These are phyloP conservation scores for Oedothorax gibbosus DNA, from an alignment of 1,140 invertebrate species.

Conservation along the genomic window DNA sequence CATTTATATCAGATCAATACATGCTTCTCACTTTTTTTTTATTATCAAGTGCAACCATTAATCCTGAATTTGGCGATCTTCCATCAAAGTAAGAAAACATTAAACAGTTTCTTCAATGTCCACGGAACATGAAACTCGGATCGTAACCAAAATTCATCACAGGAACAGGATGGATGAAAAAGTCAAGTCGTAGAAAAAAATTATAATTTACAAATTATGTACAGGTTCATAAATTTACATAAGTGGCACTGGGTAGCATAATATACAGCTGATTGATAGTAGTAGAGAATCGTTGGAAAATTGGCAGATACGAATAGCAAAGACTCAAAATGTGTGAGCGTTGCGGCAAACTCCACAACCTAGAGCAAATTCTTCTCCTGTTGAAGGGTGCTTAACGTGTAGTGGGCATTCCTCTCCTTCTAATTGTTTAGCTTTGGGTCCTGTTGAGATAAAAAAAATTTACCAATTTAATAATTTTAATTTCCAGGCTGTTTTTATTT, in stretches of 20 bases:
- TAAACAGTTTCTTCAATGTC: too few species aligned
- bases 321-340: conserved; percentile 88
- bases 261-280: conserved; percentile 34
- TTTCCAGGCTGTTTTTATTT: background rate
- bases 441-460: conserved; percentile 71
- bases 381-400: conserved; percentile 94
- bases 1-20: too few species aligned
- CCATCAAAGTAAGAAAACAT: too few species aligned
- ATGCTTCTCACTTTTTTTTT: too few species aligned
- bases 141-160: conserved; percentile 19
- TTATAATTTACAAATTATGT: conserved; percentile 51
- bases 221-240: conserved; percentile 57
- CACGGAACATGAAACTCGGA: background rate
- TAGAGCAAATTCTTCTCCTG: conserved; percentile 97
- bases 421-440: conserved; percentile 89
- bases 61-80: too few species aligned
- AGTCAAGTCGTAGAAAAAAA: background rate
- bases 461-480: background rate
- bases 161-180: conserved; percentile 24
- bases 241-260: conserved; percentile 53
- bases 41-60: too few species aligned
- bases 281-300: background rate
- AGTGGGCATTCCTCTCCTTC: conserved; percentile 96
- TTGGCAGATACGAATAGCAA: conserved; percentile 3
- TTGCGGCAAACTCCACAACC: conserved; percentile 98